Percentiles rank a stretch among this genome's conserved stretches.
These are phyloP conservation scores for Scolopax rusticola DNA, from an alignment of 2,797 vertebrate genomes.

Conservation along the genomic window DNA sequence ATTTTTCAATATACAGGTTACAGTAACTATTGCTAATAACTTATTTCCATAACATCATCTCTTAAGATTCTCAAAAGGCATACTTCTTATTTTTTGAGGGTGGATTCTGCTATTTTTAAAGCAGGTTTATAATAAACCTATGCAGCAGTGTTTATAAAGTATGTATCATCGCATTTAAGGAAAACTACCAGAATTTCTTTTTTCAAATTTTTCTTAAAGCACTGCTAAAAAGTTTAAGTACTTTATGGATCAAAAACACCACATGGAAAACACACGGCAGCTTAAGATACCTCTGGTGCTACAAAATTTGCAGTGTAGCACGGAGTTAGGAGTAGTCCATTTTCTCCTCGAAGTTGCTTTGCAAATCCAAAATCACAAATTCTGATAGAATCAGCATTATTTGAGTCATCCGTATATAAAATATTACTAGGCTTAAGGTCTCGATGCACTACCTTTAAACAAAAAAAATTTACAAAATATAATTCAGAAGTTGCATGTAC, in stretches of 20 bases:
- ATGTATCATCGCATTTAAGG: not conserved
- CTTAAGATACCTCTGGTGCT: slow-evolving; percentile 91
- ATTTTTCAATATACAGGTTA: not conserved
- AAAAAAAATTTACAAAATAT: not conserved
- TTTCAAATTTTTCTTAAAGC: not conserved
- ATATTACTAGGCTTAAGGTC: slow-evolving; percentile 99
- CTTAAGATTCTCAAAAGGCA: not conserved
- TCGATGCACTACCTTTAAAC: slow-evolving; percentile 92
- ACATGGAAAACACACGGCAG: not conserved
- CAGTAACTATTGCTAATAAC: not conserved
- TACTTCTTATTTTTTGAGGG: not conserved
- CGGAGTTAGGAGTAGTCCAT: slow-evolving; percentile 94
- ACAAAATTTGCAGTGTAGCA: slow-evolving; percentile 99
- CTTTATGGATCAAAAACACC: not conserved
- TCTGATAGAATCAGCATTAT: slow-evolving; percentile 94
- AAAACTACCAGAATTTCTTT: not conserved
- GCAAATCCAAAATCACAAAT: slow-evolving; percentile 99
- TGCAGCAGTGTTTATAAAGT: not conserved
- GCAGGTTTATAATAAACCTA: not conserved
- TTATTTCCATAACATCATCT: not conserved
- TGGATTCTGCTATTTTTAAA: slow-evolving; percentile 13
- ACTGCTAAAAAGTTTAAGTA: not conserved
- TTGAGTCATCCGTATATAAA: slow-evolving; percentile 95
- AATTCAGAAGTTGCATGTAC: not conserved
- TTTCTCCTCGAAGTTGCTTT: slow-evolving; percentile 95